Base-by-base conservation (phyloP, 2,797 vertebrate genomes). In the Enteromius thamalakanensis region DNA sequence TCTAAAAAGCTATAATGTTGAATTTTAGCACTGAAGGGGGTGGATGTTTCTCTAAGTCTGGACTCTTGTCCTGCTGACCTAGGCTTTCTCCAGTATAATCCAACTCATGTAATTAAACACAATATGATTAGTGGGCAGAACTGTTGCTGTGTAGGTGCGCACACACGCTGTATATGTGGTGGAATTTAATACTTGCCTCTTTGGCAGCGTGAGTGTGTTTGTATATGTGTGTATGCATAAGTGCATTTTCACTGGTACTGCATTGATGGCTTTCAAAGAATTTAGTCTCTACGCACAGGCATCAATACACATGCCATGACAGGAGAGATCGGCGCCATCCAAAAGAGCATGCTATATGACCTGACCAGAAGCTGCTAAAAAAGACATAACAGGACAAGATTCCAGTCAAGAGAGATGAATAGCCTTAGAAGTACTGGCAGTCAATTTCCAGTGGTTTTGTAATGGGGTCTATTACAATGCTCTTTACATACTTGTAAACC, bases 391-490 rank as follows among this genome's bases (percentile, higher is more conserved):
- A 49, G 19, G 9, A 64, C 32, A 74, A 65, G 42, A 45, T 60
- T 80, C 21, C 51, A 45, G 37, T 64, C 19, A 34, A 76, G 45
- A 32, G 53, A 49, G 26, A 23, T 77, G 32, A 77, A 79, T 67
- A 9, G 71, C 37, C 49, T 83, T 83, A 47, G 42, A 70, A 83
- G 26, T 47, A 76, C 47, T 53, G 2, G 11, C 67, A 65, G 76
- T 8, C 26, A 23, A 62, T 74, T 80, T 71, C 17, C 23, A 77
- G 37, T 76, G 49, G 49, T 49, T 34, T 82, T 81, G 45, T 81
- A 81, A 80, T 64, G 45, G 26, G 40, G 60, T 68, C 40, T 80
- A 72, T 84, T 76, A 79, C 78, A 55, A 53, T 75, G 62, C 23
- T 81, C 64, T 69, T 76, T 85, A 55, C 49, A 58, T 68, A 49